Evolutionary conservation across 2,113 vertebrate genomes (phyloP).

Genomic region (Zingel zingel): DNA sequence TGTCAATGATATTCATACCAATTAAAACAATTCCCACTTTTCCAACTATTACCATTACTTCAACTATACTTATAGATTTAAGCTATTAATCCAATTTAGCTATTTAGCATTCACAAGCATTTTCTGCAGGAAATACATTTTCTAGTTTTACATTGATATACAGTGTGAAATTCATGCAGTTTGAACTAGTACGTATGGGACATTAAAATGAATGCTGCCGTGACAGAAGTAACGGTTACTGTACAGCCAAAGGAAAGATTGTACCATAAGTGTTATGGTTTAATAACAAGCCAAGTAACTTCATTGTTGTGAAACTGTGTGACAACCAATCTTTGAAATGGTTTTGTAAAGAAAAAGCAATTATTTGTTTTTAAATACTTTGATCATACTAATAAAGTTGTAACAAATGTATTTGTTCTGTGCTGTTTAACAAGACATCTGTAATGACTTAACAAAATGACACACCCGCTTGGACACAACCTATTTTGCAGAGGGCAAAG

Average conservation of each 20-base stretch:
- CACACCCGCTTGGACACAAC: neutral
- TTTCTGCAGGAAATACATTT: too few relatives aligned
- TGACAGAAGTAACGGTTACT: neutral
- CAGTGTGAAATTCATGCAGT: neutral
- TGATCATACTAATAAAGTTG: too few relatives aligned
- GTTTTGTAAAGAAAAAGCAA: neutral
- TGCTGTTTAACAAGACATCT: constrained; percentile 34
- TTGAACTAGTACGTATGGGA: neutral
- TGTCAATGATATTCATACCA: too few relatives aligned
- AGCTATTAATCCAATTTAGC: too few relatives aligned
- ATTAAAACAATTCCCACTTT: too few relatives aligned
- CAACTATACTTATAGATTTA: too few relatives aligned
- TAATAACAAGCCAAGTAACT: neutral
- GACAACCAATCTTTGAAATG: neutral
- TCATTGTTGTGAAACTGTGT: neutral
- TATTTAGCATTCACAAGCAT: too few relatives aligned
- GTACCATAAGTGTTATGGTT: neutral
- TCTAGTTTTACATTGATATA: neutral
- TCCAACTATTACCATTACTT: too few relatives aligned
- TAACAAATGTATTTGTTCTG: neutral
- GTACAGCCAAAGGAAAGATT: neutral
- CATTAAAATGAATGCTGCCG: neutral
- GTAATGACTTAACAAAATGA: constrained; percentile 1
- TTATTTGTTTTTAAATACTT: neutral
- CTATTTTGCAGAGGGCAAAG: neutral